Evolutionary conservation across 2,113 vertebrate genomes (phyloP).

Genomic region (Butorides virescens): DNA sequence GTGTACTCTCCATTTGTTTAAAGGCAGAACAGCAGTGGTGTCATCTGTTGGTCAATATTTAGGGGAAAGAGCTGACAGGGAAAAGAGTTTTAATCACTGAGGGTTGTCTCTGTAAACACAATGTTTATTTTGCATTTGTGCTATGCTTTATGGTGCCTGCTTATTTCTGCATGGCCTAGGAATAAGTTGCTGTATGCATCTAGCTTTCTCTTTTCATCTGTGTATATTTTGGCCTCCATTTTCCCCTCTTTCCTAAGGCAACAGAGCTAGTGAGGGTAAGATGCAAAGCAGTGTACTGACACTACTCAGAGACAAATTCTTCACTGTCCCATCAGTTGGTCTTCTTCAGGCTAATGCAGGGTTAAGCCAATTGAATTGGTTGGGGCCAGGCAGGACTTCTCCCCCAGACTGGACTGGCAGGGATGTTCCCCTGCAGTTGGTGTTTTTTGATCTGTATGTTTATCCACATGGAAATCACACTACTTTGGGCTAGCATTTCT

Average conservation of each 20-base stretch:
- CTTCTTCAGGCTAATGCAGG: neutral
- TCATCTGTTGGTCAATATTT: slow-evolving; percentile 1
- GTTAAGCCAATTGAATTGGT: neutral
- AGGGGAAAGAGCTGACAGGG: neutral
- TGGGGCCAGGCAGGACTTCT: neutral
- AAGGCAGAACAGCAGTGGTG: neutral
- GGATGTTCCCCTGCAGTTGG: neutral
- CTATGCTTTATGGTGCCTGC: neutral
- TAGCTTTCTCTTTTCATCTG: neutral
- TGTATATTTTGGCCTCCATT: neutral
- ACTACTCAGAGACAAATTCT: neutral
- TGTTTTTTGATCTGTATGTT: neutral
- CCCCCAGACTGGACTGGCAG: too few species aligned
- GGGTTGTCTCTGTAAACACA: neutral
- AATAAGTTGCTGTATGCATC: neutral
- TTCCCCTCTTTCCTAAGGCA: neutral
- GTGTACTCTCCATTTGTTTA: neutral
- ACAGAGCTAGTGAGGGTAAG: neutral
- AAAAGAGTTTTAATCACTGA: neutral
- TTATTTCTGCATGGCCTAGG: neutral
- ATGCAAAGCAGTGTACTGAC: neutral
- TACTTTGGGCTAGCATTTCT: too few species aligned
- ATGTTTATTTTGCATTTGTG: neutral
- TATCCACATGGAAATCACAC: too few species aligned
- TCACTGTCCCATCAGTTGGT: neutral